phyloP scores from a whole-genome alignment of 2,888 invertebrate species.

The Philopedon plagiatum region DNA sequence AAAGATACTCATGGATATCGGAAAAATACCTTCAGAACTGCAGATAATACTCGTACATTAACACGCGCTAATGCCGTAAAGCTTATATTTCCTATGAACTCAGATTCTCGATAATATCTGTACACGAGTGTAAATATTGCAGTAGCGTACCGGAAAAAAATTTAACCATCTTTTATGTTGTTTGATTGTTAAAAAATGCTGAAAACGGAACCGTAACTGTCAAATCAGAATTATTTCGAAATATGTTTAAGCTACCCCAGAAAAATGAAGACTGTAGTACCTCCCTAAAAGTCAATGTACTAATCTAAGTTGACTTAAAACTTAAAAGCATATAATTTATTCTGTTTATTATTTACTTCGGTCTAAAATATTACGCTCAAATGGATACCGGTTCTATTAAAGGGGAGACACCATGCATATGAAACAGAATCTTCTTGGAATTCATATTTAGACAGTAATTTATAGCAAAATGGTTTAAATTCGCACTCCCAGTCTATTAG shows the following conservation, averaged over 20 bases:
- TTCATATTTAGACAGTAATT: slow-evolving; percentile 40
- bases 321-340: neutral
- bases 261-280: too few relatives aligned
- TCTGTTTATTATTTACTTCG: slow-evolving; percentile 16
- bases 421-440: slow-evolving; percentile 13
- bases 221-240: too few relatives aligned
- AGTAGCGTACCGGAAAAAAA: neutral
- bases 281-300: too few relatives aligned
- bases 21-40: slow-evolving; percentile 35
- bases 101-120: slow-evolving; percentile 16
- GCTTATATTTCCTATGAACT: slow-evolving; percentile 19
- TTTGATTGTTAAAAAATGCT: neutral
- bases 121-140: slow-evolving; percentile 3
- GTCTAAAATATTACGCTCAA: slow-evolving; percentile 18
- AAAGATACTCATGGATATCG: slow-evolving; percentile 27
- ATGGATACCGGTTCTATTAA: slow-evolving; percentile 28
- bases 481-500: slow-evolving; percentile 25
- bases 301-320: neutral
- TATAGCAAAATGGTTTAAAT: slow-evolving; percentile 26
- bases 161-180: neutral
- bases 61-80: slow-evolving; percentile 25
- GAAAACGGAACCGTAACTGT: too few relatives aligned
- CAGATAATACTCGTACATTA: slow-evolving; percentile 23
- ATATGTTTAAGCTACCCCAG: too few relatives aligned
- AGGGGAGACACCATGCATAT: slow-evolving; percentile 16